Base-by-base conservation (phyloP, 1,140 invertebrate species). In the Ceratina calcarata region DNA sequence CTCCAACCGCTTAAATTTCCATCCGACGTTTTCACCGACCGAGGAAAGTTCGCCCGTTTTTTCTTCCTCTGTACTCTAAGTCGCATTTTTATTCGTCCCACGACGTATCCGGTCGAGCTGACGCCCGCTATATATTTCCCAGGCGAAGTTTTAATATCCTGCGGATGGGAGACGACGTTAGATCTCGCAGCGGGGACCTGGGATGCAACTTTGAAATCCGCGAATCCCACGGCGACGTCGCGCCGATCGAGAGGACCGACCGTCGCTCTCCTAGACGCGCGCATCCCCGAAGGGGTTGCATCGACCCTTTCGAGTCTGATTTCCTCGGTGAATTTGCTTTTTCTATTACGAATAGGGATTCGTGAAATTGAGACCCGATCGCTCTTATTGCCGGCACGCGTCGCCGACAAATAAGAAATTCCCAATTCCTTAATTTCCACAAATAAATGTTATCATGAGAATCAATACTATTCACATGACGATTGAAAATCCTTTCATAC, bases 131-230 rank as follows among this genome's bases (percentile, higher is more conserved):
- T 64, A 66, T 70, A 67, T 78, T 65, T 64, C n/a, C n/a, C 10
- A 22, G 32, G 45, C 57, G 57, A 84, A 84, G 70, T 80, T 84
- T 83, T 84, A 84, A 84, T 83, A 84, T 79, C 80, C 60, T 70
- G 61, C 68, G 65, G 53, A 65, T n/a, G n/a, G 58, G 57, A 62
- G 69, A 65, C 32, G 64, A n/a, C 8, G 24, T 69, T n/a, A 69
- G 68, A 84, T 57, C 72, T 73, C 64, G 74, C 74, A 57, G 68
- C 51, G 64, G 37, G 32, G 49, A 22, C 37, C 37, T 15, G 37
- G 64, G 49, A 49, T 68, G 68, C 69, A 83, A 83, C 81, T 84
- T 83, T 71, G 37, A 74, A 83, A 80, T 75, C 81, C 16, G 18
- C 15, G 74, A 69, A 78, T 61, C 68, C 68, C 64, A 20, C n/a